phyloP scores from a whole-genome alignment of 2,888 invertebrate species.

The Leptinotarsa juncta region DNA sequence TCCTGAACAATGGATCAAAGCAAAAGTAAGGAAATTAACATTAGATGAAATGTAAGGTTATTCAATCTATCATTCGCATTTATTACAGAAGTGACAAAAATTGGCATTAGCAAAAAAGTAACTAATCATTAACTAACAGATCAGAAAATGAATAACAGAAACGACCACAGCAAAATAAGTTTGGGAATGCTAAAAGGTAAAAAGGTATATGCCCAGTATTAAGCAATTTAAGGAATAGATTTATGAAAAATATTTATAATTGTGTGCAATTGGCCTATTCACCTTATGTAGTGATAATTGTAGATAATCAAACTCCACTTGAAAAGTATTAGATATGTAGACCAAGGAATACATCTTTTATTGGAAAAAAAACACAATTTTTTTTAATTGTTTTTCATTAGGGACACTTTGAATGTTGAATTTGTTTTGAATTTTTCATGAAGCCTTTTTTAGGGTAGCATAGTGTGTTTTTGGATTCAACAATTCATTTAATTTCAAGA shows the following conservation, averaged over 20 bases:
- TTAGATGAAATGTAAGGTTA: not conserved
- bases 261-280: too few relatives aligned
- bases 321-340: too few relatives aligned
- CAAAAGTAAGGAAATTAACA: constrained; percentile 42
- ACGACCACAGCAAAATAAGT: constrained; percentile 62
- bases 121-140: constrained; percentile 12
- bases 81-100: constrained; percentile 35
- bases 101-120: not conserved
- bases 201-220: constrained; percentile 57
- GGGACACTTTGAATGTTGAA: too few relatives aligned
- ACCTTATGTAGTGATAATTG: too few relatives aligned
- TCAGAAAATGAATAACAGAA: constrained; percentile 54
- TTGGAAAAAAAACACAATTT: too few relatives aligned
- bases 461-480: too few relatives aligned
- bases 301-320: too few relatives aligned
- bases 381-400: too few relatives aligned
- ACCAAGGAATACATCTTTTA: too few relatives aligned
- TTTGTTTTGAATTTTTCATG: too few relatives aligned
- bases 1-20: constrained; percentile 41
- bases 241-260: not conserved
- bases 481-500: too few relatives aligned
- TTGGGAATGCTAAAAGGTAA: constrained; percentile 66
- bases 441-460: too few relatives aligned
- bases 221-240: constrained; percentile 35
- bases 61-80: constrained; percentile 32